Conservation (phyloP, 2,888 invertebrate species). For the Horisme vitalbata region DNA sequence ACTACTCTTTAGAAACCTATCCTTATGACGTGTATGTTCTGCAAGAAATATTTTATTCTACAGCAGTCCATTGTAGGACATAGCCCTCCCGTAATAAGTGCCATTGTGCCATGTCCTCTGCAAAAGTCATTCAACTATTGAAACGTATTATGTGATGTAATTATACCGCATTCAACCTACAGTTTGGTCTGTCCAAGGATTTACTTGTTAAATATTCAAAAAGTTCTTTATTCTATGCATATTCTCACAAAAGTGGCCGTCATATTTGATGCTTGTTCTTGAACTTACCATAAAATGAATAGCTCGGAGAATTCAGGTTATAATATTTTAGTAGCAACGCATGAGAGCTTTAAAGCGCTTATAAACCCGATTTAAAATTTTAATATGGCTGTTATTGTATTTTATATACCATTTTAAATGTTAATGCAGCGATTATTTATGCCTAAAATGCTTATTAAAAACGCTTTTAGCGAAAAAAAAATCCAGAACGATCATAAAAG, state of each 20-base stretch:
- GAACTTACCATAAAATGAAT: background rate
- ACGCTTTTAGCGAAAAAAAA: too few species aligned
- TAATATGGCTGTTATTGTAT: background rate
- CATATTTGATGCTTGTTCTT: background rate
- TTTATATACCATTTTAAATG: background rate
- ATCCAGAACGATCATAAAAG: too few species aligned
- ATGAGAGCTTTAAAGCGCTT: background rate
- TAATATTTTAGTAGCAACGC: constrained; percentile 1
- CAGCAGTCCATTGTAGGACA: too few species aligned
- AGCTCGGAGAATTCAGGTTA: background rate
- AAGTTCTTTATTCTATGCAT: background rate
- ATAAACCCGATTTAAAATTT: too few species aligned
- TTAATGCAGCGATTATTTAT: too few species aligned
- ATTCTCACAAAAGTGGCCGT: background rate
- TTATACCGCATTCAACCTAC: background rate
- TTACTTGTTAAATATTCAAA: background rate
- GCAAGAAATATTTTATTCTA: too few species aligned
- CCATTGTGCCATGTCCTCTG: too few species aligned
- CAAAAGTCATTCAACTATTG: too few species aligned
- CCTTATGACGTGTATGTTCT: too few species aligned
- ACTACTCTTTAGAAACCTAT: too few species aligned
- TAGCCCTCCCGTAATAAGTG: too few species aligned
- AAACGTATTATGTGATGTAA: background rate
- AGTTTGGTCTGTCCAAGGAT: background rate
- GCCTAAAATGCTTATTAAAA: too few species aligned